Evolutionary conservation across 2,113 vertebrate species (phyloP).

Genomic region (Oophaga pumilio): DNA sequence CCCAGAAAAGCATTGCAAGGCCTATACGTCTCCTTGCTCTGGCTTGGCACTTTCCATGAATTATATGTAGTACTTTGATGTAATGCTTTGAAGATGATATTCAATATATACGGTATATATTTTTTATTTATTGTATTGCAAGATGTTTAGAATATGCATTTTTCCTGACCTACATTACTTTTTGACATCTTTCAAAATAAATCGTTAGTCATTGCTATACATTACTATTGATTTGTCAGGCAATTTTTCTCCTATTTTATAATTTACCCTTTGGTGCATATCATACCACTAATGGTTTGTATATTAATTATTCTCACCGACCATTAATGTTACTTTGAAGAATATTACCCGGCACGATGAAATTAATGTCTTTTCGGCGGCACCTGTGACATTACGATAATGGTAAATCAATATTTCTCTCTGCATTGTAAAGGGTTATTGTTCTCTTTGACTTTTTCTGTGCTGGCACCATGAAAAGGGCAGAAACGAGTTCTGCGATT

Average conservation of each 20-base stretch:
- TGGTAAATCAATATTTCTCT: slow-evolving; percentile 53
- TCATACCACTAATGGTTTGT: not conserved
- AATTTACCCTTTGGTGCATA: not conserved
- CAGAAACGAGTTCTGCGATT: slow-evolving; percentile 32
- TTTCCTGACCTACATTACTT: not conserved
- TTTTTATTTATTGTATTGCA: not conserved
- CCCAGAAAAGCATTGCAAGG: too few relatives aligned
- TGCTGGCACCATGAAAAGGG: slow-evolving; percentile 45
- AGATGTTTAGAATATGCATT: not conserved
- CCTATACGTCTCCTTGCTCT: too few relatives aligned
- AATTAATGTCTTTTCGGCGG: slow-evolving; percentile 34
- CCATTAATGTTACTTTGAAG: slow-evolving; percentile 34
- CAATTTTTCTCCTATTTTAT: not conserved
- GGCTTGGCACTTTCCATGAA: too few relatives aligned
- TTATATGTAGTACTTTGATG: not conserved
- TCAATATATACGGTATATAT: not conserved
- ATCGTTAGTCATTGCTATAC: not conserved
- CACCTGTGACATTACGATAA: slow-evolving; percentile 53
- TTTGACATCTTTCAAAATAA: not conserved
- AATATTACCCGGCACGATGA: slow-evolving; percentile 6
- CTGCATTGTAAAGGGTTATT: slow-evolving; percentile 52
- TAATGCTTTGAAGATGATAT: not conserved
- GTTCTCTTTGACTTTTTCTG: slow-evolving; percentile 51
- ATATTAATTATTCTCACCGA: slow-evolving; percentile 12
- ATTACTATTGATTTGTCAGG: not conserved